Conservation (phyloP, 2,797 vertebrate genomes). For the Ctenopoma kingsleyae region DNA sequence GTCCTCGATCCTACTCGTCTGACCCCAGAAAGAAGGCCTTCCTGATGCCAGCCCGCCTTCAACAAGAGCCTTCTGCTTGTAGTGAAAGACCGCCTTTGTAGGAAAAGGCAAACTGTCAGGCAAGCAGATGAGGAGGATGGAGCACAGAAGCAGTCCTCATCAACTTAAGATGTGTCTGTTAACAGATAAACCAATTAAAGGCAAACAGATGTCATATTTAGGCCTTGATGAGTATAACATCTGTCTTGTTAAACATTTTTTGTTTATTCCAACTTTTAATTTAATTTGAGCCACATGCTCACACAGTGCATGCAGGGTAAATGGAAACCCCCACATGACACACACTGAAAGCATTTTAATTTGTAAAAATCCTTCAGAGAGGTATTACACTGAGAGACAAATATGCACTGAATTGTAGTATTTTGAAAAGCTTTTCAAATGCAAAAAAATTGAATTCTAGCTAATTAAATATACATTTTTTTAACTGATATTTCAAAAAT, state of each 20-base stretch:
- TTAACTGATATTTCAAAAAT: no score
- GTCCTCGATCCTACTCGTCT: constrained; percentile 50
- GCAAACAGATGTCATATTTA: constrained; percentile 19
- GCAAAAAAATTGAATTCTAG: no score
- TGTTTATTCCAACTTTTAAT: constrained; percentile 28
- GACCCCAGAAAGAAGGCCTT: constrained; percentile 39
- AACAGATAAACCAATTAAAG: constrained; percentile 61
- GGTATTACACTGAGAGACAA: no score
- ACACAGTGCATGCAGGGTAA: not conserved
- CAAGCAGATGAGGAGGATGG: constrained; percentile 41
- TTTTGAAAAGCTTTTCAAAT: no score
- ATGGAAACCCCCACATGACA: not conserved
- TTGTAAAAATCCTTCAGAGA: not conserved
- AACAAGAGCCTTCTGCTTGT: constrained; percentile 35
- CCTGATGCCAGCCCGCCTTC: constrained; percentile 38
- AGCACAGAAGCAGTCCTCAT: constrained; percentile 44
- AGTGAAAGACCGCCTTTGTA: constrained; percentile 53
- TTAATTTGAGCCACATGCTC: constrained; percentile 7
- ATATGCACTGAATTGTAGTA: no score
- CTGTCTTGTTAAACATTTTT: constrained; percentile 8
- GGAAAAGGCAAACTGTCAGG: constrained; percentile 53
- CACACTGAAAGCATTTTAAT: constrained; percentile 9
- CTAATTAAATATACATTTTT: no score
- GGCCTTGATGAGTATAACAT: constrained; percentile 25
- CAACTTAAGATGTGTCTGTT: constrained; percentile 37